A percentile compares a stretch with the other conserved stretches of the same genome.
Conservation (phyloP, 2,888 invertebrate genomes). For the Leptopterna dolabrata region DNA sequence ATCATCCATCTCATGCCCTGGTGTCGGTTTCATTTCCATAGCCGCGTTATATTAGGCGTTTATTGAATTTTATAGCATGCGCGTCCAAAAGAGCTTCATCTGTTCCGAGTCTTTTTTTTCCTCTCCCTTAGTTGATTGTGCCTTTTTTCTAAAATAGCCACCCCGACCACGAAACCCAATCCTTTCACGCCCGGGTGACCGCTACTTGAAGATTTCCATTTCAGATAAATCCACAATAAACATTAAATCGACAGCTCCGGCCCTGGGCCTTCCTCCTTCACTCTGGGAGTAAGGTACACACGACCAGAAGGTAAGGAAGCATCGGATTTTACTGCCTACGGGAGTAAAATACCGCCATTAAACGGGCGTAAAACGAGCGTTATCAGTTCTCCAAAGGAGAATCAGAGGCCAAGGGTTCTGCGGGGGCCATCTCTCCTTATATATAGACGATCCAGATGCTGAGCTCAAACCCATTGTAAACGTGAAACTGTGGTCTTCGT, state of each 20-base stretch:
- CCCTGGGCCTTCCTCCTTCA: background rate
- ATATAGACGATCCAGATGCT: constrained; percentile 54
- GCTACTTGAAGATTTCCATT: constrained; percentile 27
- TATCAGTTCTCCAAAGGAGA: constrained; percentile 47
- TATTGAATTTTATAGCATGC: background rate
- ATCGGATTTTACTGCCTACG: constrained; percentile 21
- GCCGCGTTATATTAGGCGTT: background rate
- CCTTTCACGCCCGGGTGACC: constrained; percentile 36
- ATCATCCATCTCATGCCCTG: background rate
- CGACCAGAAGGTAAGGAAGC: constrained; percentile 24
- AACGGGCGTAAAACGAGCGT: constrained; percentile 44
- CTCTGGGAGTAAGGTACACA: background rate
- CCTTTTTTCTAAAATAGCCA: background rate
- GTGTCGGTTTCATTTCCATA: background rate
- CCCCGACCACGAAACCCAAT: background rate
- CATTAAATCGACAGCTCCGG: constrained; percentile 9
- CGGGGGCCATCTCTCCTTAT: constrained; percentile 48
- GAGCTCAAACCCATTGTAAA: constrained; percentile 55
- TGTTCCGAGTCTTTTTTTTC: background rate
- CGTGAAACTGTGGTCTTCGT: constrained; percentile 56
- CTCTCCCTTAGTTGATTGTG: background rate
- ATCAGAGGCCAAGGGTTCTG: constrained; percentile 28
- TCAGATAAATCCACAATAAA: constrained; percentile 41
- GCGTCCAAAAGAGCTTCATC: background rate
- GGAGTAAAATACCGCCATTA: constrained; percentile 50